Conservation (phyloP, 2,113 vertebrate species). For the Delphinus delphis region DNA sequence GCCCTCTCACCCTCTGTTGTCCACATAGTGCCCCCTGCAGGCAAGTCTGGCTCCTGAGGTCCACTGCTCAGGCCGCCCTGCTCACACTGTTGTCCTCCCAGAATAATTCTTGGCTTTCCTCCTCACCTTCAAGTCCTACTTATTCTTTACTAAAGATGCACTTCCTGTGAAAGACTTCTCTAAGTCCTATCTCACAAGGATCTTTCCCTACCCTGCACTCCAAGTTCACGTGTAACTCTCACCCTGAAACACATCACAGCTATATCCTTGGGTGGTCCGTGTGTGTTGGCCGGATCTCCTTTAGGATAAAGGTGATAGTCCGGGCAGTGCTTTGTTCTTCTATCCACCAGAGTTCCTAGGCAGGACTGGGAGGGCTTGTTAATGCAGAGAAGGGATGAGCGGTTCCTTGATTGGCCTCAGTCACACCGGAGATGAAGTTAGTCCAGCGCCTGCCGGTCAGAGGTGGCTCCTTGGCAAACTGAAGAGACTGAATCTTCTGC, state of each 20-base stretch:
- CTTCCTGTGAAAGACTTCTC: not conserved
- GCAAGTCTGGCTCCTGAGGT: not conserved
- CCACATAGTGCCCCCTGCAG: rapidly evolving
- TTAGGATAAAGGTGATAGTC: not conserved
- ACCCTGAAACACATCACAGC: not conserved
- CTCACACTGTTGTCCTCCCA: not conserved
- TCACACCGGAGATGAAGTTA: not conserved
- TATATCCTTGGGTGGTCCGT: not conserved
- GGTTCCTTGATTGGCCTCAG: not conserved
- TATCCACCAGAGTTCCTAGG: not conserved
- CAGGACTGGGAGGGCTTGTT: not conserved
- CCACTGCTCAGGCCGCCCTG: not conserved
- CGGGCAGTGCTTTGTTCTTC: not conserved
- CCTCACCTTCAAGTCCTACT: not conserved
- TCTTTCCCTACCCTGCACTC: not conserved
- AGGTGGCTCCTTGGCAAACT: not conserved
- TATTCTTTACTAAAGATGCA: not conserved
- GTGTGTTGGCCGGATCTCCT: not conserved
- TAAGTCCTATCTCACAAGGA: not conserved
- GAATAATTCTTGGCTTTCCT: not conserved
- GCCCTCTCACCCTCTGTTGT: not conserved
- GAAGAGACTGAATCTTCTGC: not conserved
- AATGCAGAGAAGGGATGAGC: not conserved
- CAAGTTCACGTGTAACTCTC: not conserved
- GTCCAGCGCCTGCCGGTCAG: not conserved